Percentiles rank a stretch among this genome's conserved stretches.
Evolutionary conservation across 2,888 invertebrate species (phyloP).

Genomic region (Cataglyphis livida): DNA sequence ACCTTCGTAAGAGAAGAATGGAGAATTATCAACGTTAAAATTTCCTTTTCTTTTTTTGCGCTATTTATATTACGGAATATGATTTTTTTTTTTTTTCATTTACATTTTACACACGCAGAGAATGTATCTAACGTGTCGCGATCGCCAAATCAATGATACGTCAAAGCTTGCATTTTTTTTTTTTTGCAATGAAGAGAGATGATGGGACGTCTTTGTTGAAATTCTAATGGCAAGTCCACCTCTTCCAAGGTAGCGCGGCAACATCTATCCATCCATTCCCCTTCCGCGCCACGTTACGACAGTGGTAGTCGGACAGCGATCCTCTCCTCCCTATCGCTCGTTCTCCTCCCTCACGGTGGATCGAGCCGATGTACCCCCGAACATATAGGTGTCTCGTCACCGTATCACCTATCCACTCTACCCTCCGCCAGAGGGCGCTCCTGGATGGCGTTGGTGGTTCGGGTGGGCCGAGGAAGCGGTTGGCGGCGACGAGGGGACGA

Average conservation of each 20-base stretch:
- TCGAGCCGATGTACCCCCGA: constrained; percentile 71
- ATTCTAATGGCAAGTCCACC: constrained; percentile 29
- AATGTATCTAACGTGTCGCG: not conserved
- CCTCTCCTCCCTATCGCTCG: constrained; percentile 55
- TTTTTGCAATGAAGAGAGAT: constrained; percentile 8
- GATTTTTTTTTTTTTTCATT: not conserved
- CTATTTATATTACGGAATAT: not conserved
- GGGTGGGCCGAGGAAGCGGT: constrained; percentile 39
- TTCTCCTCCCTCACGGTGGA: constrained; percentile 64
- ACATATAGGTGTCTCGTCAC: constrained; percentile 76
- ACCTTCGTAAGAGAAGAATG: not conserved
- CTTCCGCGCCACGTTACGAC: constrained; percentile 60
- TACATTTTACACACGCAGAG: not conserved
- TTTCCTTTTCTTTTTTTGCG: not conserved
- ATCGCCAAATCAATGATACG: not conserved
- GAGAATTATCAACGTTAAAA: not conserved
- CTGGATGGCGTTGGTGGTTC: constrained; percentile 71
- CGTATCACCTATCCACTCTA: constrained; percentile 75
- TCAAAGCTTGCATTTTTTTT: not conserved
- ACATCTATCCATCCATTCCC: constrained; percentile 61
- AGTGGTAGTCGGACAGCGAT: constrained; percentile 45
- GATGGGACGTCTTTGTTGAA: constrained; percentile 17
- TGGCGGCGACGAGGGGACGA: constrained; percentile 47
- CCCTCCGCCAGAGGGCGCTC: constrained; percentile 69
- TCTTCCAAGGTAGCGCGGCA: constrained; percentile 39